Conservation (phyloP, 2,797 vertebrate genomes). For the Anomalospiza imberbis region DNA sequence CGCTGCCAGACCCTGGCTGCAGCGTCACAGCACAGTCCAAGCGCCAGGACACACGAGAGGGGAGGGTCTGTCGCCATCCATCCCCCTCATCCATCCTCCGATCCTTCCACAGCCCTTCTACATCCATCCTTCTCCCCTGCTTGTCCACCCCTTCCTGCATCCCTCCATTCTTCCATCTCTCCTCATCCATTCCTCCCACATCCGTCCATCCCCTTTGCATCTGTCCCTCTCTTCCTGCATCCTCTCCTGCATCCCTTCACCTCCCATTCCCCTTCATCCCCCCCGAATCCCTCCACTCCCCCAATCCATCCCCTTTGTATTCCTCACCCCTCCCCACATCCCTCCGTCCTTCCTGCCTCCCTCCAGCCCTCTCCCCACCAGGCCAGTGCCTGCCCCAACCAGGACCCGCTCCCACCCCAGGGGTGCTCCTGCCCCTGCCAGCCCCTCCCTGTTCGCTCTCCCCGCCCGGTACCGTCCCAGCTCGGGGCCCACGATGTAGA, state of each 20-base stretch:
- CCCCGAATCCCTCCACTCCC: too few relatives aligned
- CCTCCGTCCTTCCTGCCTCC: not conserved
- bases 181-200: not conserved
- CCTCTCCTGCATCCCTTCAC: not conserved
- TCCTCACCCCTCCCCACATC: too few relatives aligned
- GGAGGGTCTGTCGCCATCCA: not conserved
- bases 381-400: not conserved
- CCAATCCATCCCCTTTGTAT: not conserved
- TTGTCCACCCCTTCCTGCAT: not conserved
- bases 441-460: not conserved
- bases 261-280: not conserved
- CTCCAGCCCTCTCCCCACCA: not conserved
- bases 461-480: conserved; percentile 27
- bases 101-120: not conserved
- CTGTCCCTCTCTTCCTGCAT: not conserved
- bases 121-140: not conserved
- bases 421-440: not conserved
- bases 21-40: fast-evolving
- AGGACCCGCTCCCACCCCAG: fast-evolving
- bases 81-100: not conserved
- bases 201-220: not conserved
- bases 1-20: fast-evolving
- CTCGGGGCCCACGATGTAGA: conserved; percentile 78
- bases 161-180: not conserved
- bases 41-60: fast-evolving